Base-by-base conservation (phyloP, 2,797 vertebrate genomes). In the Oryzias sinensis region DNA sequence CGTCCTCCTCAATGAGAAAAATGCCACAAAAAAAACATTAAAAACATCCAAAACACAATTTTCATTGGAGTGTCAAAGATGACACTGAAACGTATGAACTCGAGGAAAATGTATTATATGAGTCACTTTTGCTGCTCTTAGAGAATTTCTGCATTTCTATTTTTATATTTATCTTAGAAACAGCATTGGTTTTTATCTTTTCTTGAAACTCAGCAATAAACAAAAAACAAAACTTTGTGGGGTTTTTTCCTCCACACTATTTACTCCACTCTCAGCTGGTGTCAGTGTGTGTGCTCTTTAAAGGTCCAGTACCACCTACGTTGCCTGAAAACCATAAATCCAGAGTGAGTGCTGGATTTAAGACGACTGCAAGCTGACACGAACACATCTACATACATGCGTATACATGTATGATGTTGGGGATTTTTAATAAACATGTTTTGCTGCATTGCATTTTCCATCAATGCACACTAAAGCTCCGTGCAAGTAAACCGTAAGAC, bases 321-420 rank as follows among this genome's bases (percentile, higher is more conserved):
- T 50, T 46, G 16, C 9, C 22, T 15, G 7, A 6, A 18, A 49
- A 16, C 18, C 46, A 27, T 14, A 53, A 56, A 37, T 33, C 2
- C 17, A 1, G 55, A 47, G n/a, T 14, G 11, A 47, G 18, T 5
- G 14, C 45, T 5, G 18, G 20, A 22, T 22, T 47, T 18, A 47
- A 24, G 20, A 13, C 14, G 20, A 47, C 20, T 11, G 22, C 20
- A 14, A 14, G 20, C 20, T 47, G 4, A 24, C 45, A 47, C 14
- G 45, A 8, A 6, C 45, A 24, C 20, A 47, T 14, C 13, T 47
- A 22, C 20, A 7, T 47, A 5, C 45, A 20, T 47, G 4, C 14
- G 20, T 8, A 45, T 45, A 45, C 18, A 7, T n/a, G 50, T 69
- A 45, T 64, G 33, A 37, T 50, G 20, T 37, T 60, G 37, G 29